Percentiles rank a stretch among this genome's conserved stretches.
These are phyloP conservation scores for Caenorhabditis angaria DNA, from an alignment of 2,888 invertebrate species.

Conservation along the genomic window DNA sequence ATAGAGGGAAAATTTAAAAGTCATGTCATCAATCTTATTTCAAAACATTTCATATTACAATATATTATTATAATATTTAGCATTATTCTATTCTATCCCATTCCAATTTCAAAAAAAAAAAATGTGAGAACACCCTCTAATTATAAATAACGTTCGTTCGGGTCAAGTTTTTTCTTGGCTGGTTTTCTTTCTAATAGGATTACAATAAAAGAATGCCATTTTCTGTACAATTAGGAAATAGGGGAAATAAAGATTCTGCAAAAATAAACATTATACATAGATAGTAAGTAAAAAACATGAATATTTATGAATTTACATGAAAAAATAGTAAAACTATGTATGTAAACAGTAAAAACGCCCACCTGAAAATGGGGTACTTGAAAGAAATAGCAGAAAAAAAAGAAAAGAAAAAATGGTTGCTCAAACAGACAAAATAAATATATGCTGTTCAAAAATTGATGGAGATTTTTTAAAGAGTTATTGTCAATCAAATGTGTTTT, in stretches of 20 bases:
- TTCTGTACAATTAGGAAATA: neutral
- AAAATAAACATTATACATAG: neutral
- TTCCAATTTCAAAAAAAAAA: neutral
- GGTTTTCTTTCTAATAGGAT: neutral
- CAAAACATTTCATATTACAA: neutral
- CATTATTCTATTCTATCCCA: neutral
- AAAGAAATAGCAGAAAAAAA: too few relatives aligned
- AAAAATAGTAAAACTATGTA: neutral
- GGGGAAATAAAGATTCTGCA: neutral
- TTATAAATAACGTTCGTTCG: neutral
- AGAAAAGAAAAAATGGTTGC: neutral
- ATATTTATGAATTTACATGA: neutral
- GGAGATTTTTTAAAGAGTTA: neutral
- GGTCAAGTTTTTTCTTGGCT: neutral
- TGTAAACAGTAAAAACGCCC: neutral
- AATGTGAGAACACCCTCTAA: neutral
- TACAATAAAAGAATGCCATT: neutral
- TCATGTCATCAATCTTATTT: conserved; percentile 1
- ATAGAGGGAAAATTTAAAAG: too few relatives aligned
- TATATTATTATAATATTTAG: conserved; percentile 1
- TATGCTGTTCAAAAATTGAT: neutral
- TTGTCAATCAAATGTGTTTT: neutral
- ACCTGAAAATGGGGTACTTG: neutral
- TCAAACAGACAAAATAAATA: neutral
- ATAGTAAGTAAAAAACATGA: too few relatives aligned